phyloP scores from a whole-genome alignment of 2,797 vertebrate species.

The Notamacropus eugenii region DNA sequence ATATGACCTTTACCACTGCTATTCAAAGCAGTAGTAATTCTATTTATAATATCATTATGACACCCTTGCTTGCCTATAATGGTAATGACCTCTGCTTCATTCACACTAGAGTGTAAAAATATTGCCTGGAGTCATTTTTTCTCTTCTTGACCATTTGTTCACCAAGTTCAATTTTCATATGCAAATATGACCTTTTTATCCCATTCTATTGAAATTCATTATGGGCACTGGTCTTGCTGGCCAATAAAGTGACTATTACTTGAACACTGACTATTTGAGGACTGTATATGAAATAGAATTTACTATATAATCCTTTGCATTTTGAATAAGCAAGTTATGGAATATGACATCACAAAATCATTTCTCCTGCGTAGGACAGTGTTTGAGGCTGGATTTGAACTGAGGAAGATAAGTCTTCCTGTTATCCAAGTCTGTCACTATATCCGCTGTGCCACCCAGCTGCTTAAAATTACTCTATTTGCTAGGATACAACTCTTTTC shows the following conservation, averaged over 20 bases:
- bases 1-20: constrained; percentile 49
- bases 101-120: constrained; percentile 31
- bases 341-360: constrained; percentile 10
- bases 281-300: constrained; percentile 12
- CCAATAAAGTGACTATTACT: constrained; percentile 53
- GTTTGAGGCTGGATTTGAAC: neutral
- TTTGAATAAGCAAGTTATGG: constrained; percentile 1
- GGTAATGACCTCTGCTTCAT: constrained; percentile 25
- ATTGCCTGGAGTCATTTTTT: constrained; percentile 61
- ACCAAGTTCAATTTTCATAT: constrained; percentile 75
- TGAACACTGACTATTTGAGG: neutral
- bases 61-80: constrained; percentile 32
- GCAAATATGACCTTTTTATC: constrained; percentile 79
- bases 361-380: neutral
- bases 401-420: neutral
- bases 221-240: constrained; percentile 61
- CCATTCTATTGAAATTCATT: constrained; percentile 73
- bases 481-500: neutral
- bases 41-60: constrained; percentile 40
- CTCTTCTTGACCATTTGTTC: constrained; percentile 64
- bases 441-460: neutral
- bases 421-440: neutral
- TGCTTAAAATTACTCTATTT: neutral
- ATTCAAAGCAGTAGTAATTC: constrained; percentile 35
- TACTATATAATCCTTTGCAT: constrained; percentile 1